Conservation (phyloP, 2,888 invertebrate genomes). For the Sepioteuthis lessoniana region DNA sequence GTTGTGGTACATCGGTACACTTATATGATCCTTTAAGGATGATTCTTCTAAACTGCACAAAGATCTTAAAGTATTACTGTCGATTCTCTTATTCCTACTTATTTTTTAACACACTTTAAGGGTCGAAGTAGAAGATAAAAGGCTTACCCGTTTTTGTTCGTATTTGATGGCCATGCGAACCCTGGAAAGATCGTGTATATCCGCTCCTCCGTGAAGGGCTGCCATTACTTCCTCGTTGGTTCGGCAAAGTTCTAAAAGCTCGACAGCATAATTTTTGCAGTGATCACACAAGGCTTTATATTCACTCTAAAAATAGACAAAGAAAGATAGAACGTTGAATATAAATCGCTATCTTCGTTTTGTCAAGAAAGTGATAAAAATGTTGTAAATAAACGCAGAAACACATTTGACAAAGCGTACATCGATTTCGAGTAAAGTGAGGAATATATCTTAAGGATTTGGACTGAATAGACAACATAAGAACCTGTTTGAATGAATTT, state of each 20-base stretch:
- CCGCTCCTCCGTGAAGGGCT: slow-evolving; percentile 58
- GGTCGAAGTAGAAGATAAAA: neutral
- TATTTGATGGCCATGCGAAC: slow-evolving; percentile 61
- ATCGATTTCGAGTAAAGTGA: no score
- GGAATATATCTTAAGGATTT: no score
- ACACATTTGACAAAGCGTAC: no score
- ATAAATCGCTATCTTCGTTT: neutral
- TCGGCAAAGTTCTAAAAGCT: slow-evolving; percentile 58
- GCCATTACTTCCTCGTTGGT: slow-evolving; percentile 62
- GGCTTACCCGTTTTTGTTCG: slow-evolving; percentile 61
- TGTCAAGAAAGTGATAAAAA: neutral
- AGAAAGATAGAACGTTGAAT: neutral
- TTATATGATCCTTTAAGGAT: no score
- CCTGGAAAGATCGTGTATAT: slow-evolving; percentile 56
- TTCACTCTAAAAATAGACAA: slow-evolving; percentile 54
- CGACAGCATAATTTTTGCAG: slow-evolving; percentile 60
- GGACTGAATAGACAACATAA: no score
- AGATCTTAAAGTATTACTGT: no score
- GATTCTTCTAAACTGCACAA: no score
- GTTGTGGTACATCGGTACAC: no score
- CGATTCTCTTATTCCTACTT: no score
- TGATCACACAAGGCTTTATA: slow-evolving; percentile 57
- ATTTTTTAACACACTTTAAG: no score
- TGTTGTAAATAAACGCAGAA: no score
- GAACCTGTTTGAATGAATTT: no score